Percentiles rank a stretch among this genome's conserved stretches.
Conservation (phyloP, 2,113 vertebrate species). For the Condylura cristata region DNA sequence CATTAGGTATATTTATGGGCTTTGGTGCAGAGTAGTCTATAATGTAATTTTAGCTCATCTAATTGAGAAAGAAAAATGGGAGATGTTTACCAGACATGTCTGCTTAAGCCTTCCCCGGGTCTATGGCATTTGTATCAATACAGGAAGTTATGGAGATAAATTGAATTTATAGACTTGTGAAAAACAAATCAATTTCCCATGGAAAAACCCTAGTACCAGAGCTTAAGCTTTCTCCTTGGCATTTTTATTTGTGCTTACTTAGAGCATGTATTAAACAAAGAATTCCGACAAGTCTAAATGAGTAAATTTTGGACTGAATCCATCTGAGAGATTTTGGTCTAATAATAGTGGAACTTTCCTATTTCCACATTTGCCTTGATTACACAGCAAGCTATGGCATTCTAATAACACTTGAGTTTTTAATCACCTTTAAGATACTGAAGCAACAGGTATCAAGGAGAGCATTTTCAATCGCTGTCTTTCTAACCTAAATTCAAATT, state of each 20-base stretch:
- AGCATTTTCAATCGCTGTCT: not conserved
- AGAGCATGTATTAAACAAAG: constrained; percentile 66
- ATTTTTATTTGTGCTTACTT: constrained; percentile 70
- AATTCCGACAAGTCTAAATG: constrained; percentile 67
- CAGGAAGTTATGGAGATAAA: constrained; percentile 92
- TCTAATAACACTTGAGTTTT: not conserved
- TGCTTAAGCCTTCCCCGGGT: constrained; percentile 83
- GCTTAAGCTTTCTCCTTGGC: constrained; percentile 74
- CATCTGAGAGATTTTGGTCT: not conserved
- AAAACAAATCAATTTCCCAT: constrained; percentile 91
- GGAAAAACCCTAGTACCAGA: constrained; percentile 86
- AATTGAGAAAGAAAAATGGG: constrained; percentile 92
- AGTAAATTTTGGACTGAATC: constrained; percentile 60
- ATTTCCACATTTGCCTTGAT: not conserved
- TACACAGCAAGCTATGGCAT: not conserved
- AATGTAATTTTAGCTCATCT: constrained; percentile 93
- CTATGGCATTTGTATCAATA: constrained; percentile 89
- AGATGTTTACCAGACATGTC: constrained; percentile 85
- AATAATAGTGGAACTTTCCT: not conserved
- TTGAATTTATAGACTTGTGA: constrained; percentile 91
- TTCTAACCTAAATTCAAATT: not conserved
- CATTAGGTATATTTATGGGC: constrained; percentile 92
- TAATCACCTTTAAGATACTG: not conserved
- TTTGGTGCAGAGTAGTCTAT: constrained; percentile 88
- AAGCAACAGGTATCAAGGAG: not conserved